Evolutionary conservation across 2,888 invertebrate species (phyloP), one percentile per base, ranked within the genome.

Genomic region (Cataglyphis livida): DNA sequence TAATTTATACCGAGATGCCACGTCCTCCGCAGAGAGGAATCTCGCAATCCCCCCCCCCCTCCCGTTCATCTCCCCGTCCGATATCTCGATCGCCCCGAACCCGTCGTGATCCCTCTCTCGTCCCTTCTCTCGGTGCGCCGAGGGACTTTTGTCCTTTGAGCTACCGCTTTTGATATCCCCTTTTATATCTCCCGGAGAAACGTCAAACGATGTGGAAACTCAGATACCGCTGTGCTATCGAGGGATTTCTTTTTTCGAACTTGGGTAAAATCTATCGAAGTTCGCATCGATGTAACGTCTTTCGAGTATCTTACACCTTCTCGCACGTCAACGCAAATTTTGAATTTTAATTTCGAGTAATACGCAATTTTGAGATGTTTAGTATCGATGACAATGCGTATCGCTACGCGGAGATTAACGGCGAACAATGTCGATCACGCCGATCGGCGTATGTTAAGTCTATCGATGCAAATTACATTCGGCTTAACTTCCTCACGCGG

Each of bases 1-100:
- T 91, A 91, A 92, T 92, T 92, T 92, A 92, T 92, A 88, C 87
- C 84, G 75, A 82, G 79, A 70, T 85, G 81, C 75, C 51, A 61
- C 82, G 84, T 89, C 82, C 57, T 64, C 66, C 51, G 74, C 87
- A 87, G 88, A 82, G 48, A 82, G 48, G 62, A 64, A 21, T 32
- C 2, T 25, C 48, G 59, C 54, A n/a, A n/a, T 70, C 82, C 68
- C 61, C 2, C 1, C 28, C 2, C 28, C 25, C 25, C 1, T 81
- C 64, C 28, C 28, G 21, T 21, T 21, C 21, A 21, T 21, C 18
- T 54, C 32, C 78, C 12, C 12, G n/a, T 54, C 32, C 82, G 73
- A 66, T 84, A 87, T 87, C 85, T 78, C 78, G 21, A 83, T 73
- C 73, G 21, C 48, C 57, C 25, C 71, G 35, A 57, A 65, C 32